A percentile compares a stretch with the other conserved stretches of the same genome.
These are phyloP conservation scores for Jacana jacana DNA, from an alignment of 2,113 vertebrate genomes.

Conservation along the genomic window DNA sequence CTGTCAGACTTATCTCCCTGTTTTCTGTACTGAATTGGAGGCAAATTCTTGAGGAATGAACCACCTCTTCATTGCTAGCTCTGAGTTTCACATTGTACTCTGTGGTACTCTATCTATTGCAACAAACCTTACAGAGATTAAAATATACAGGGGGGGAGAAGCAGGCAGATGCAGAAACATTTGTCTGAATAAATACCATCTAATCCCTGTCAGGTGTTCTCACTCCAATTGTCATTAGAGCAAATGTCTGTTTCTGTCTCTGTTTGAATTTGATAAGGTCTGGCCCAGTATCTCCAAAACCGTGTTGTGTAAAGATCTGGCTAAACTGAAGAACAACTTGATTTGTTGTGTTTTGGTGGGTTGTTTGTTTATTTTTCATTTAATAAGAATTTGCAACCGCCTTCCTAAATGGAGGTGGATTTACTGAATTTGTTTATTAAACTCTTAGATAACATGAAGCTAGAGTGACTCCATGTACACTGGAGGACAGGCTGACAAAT, in stretches of 20 bases:
- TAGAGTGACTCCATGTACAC: not conserved
- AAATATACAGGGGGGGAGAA: not conserved
- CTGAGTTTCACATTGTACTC: not conserved
- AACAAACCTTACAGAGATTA: not conserved
- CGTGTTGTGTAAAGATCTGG: not conserved
- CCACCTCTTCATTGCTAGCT: not conserved
- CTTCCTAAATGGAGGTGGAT: not conserved
- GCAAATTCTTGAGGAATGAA: not conserved
- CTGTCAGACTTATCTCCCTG: not conserved
- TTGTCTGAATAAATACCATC: not conserved
- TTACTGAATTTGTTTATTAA: not conserved
- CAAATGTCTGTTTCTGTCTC: not conserved
- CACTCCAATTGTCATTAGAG: not conserved
- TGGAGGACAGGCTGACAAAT: not conserved
- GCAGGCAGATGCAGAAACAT: not conserved
- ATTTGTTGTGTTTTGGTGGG: too few relatives aligned
- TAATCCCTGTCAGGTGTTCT: not conserved
- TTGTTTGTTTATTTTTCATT: too few relatives aligned
- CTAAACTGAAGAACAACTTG: not conserved
- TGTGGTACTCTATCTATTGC: not conserved
- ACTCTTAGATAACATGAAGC: not conserved
- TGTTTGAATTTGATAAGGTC: not conserved
- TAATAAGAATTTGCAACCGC: not conserved
- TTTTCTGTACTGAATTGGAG: not conserved
- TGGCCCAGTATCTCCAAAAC: not conserved